Base-by-base conservation (phyloP, 1,140 invertebrate genomes). In the Triops longicaudatus region DNA sequence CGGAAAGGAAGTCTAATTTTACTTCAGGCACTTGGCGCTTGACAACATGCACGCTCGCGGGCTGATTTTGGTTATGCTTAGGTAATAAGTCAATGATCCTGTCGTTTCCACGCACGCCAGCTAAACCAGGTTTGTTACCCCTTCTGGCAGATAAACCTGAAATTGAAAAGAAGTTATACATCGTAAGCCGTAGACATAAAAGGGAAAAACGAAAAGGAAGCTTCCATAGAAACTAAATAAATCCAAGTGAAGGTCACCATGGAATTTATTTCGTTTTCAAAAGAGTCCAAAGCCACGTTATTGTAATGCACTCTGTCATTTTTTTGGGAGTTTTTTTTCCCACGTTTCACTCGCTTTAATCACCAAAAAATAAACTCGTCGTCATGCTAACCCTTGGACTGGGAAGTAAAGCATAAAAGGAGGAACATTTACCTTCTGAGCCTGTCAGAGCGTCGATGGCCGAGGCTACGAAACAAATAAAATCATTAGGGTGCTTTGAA, bases 41-140 rank as follows among this genome's bases (percentile, higher is more conserved):
- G n/a, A 63, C 50, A 17, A 63, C 50, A 63, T 63, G 50, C 0
- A 17, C 50, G 50, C 50, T 63, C 50, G 50, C 50, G 50, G 50
- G 50, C 50, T 63, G 50, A 22, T 63, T 63, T 63, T 63, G 50
- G 22, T 63, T 63, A 9, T 63, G 50, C 50, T 63, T 63, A 63
- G 50, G 50, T 63, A 63, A 75, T 27, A 63, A 75, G 63, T 75
- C 74, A 63, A 75, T 74, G 71, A 77, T 41, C 22, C 76, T 28
- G 63, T 77, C 76, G 71, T 77, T 77, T 28, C 76, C 76, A 44
- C 73, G 74, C 22, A 74, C 22, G 79, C 79, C 76, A 75, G 77
- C 41, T 75, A 44, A 9, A 78, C 78, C 10, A 14, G 50, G 50
- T 63, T 63, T 63, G 22, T 63, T 63, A 17, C 50, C 50, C 50